A percentile compares a stretch with the other conserved stretches of the same genome.
phyloP scores from a whole-genome alignment of 92 coral and sea anemone genomes.

The Paragorgia papillata region DNA sequence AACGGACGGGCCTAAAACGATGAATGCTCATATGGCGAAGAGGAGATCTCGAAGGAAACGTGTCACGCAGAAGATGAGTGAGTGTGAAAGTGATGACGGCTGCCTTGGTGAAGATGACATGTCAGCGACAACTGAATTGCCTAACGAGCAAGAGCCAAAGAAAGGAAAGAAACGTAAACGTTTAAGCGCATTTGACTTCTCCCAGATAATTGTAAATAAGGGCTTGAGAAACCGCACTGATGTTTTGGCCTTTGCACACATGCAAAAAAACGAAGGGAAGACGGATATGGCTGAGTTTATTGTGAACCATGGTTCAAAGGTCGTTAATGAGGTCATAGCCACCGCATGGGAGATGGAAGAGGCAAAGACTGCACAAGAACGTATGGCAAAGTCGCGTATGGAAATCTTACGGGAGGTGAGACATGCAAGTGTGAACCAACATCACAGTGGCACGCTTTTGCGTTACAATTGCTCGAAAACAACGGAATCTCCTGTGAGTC shows the following conservation, averaged over 20 bases:
- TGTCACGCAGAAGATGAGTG: too few species aligned
- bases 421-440: constrained; percentile 14
- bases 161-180: neutral
- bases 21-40: too few species aligned
- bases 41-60: too few species aligned
- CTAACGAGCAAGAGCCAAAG: neutral
- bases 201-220: neutral
- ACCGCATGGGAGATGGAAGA: constrained; percentile 13
- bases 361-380: neutral
- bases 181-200: constrained; percentile 12
- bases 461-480: constrained; percentile 11
- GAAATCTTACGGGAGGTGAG: neutral
- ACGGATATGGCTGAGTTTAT: constrained; percentile 2
- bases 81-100: too few species aligned
- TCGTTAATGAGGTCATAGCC: neutral
- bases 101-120: too few species aligned
- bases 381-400: neutral
- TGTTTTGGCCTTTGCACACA: too few species aligned
- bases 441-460: neutral
- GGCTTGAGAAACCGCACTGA: too few species aligned
- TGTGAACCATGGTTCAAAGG: too few species aligned
- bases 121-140: too few species aligned
- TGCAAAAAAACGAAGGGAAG: too few species aligned
- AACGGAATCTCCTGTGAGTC: neutral
- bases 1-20: too few species aligned